Percentiles rank a stretch among this genome's conserved stretches.
Evolutionary conservation across 2,113 vertebrate genomes (phyloP).

Genomic region (Jaculus jaculus): DNA sequence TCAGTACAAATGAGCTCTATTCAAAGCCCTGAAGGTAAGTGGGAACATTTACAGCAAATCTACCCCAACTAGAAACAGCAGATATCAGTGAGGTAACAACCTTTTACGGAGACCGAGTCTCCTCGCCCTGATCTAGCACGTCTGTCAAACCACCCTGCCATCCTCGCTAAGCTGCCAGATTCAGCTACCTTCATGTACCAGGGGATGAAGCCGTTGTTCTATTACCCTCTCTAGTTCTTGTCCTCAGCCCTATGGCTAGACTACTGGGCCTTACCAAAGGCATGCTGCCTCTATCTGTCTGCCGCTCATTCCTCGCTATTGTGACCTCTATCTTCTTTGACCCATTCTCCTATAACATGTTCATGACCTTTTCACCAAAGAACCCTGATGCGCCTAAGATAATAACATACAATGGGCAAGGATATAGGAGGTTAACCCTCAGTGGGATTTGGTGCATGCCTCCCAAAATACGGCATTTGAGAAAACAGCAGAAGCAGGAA

Average conservation of each 20-base stretch:
- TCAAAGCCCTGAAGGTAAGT: background rate
- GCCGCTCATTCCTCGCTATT: background rate
- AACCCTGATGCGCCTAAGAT: background rate
- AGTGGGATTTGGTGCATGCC: background rate
- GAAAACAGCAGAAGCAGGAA: background rate
- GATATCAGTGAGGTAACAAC: background rate
- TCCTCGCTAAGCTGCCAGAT: background rate
- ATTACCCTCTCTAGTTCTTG: background rate
- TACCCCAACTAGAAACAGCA: background rate
- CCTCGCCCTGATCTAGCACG: background rate
- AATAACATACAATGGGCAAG: background rate
- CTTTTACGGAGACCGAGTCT: background rate
- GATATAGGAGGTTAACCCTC: background rate
- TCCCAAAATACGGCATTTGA: background rate
- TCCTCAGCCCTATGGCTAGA: background rate
- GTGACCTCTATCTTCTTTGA: background rate
- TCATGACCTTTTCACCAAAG: background rate
- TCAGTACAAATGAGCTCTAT: background rate
- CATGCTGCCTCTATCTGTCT: background rate
- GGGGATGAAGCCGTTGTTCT: background rate
- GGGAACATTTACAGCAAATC: background rate
- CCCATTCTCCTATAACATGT: background rate
- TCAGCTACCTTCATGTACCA: background rate
- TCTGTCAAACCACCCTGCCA: background rate
- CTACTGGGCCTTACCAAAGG: background rate